A percentile compares a stretch with the other conserved stretches of the same genome.
These are phyloP conservation scores for Brachypalpus laphriformis DNA, from an alignment of 2,888 invertebrate species.

Conservation along the genomic window DNA sequence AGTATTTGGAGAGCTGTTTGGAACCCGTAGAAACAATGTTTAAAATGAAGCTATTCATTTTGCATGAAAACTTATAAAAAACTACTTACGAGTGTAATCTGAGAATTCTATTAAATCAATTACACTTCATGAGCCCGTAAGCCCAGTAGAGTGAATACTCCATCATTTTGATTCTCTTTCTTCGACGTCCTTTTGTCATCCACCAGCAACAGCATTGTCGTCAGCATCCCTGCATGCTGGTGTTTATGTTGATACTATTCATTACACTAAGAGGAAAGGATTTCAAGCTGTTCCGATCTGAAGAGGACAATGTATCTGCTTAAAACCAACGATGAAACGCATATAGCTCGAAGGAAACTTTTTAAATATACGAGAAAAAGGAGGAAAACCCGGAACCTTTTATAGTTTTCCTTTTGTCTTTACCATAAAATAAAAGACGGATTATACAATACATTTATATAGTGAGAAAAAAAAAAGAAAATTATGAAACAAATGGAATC, in stretches of 20 bases:
- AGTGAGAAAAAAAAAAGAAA: neutral
- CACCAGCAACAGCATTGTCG: neutral
- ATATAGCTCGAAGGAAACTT: constrained; percentile 11
- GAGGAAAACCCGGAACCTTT: constrained; percentile 3
- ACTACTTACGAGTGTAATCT: too few species aligned
- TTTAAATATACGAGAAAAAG: neutral
- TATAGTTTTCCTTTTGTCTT: neutral
- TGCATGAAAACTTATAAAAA: too few species aligned
- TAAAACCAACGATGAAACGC: neutral
- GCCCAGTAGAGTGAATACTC: neutral
- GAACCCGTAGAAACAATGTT: too few species aligned
- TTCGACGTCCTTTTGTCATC: neutral
- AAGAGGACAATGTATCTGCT: constrained; percentile 6
- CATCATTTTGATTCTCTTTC: neutral
- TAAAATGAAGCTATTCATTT: too few species aligned
- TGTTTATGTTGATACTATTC: constrained; percentile 10
- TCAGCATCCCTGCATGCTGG: neutral
- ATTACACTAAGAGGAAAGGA: constrained; percentile 14
- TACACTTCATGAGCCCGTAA: neutral
- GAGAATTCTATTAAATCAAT: neutral
- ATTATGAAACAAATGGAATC: constrained; percentile 25
- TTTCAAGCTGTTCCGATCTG: neutral
- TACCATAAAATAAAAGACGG: constrained; percentile 5
- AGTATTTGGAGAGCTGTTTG: too few species aligned
- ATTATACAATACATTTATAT: constrained; percentile 5